Evolutionary conservation across 2,888 invertebrate species (phyloP), one percentile per base, ranked within the genome.

Genomic region (Diplolepis rosae): DNA sequence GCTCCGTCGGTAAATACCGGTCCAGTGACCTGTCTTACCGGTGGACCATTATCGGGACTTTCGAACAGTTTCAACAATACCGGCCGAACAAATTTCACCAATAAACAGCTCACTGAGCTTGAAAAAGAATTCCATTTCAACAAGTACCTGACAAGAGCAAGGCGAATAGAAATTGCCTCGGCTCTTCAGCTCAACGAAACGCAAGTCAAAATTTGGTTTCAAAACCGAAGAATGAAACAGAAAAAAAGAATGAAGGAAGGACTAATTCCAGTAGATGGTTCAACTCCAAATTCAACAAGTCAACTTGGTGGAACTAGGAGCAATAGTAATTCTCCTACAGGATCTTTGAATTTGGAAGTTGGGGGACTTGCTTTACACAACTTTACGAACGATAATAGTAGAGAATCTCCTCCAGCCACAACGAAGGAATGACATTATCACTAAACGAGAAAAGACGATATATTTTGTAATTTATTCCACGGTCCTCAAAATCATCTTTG

Each of bases 101-200:
- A 99, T 90, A 99, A 99, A 90, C 99, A 99, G 89, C 93, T 99
- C 77, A 99, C 99, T 1, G 99, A 99, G 90, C 92, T 99, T 79
- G 99, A 99, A 89, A 99, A 99, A 88, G 99, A 99, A 90, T 99
- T 99, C 90, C 99, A 99, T 89, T 99, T 98, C 90, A 98, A 98
- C 91, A 98, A 98, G 90, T 99, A 99, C 91, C 93, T 99, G 85
- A 99, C 99, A 45, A 91, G 99, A 81, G 98, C 98, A 45, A 91
- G 99, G 79, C 92, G 99, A 83, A 98, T 99, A 88, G 99, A 99
- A 90, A 99, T 99, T 80, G 99, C 99, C 0, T 96, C 97, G 2
- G 95, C 98, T 2, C 90, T 99, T 69, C 97, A 98, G 86, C 93
- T 99, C 67, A 99, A 98, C 90, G 99, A 99, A 89, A 98, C 98